These are phyloP conservation scores for Aphelenchoides besseyi DNA, from an alignment of 1,140 invertebrate genomes.

Conservation along the genomic window DNA sequence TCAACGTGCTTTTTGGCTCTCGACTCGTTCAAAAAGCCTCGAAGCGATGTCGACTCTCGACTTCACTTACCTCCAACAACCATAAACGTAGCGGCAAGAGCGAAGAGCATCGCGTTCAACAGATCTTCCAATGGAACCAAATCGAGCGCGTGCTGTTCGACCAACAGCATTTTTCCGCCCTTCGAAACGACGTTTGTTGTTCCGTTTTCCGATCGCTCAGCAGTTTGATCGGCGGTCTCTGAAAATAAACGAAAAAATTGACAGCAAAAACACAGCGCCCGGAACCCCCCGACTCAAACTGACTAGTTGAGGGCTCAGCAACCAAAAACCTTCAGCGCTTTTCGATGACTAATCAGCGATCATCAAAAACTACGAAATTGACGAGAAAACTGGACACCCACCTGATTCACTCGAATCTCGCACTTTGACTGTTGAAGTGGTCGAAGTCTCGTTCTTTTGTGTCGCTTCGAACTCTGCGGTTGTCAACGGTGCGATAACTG, in stretches of 20 bases:
- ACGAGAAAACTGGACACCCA: too few relatives aligned
- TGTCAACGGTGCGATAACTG: background rate
- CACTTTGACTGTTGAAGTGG: background rate
- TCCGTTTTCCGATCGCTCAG: background rate
- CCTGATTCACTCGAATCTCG: too few relatives aligned
- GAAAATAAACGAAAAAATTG: too few relatives aligned
- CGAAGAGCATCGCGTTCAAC: constrained; percentile 26
- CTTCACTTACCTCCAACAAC: constrained; percentile 38
- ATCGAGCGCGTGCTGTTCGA: constrained; percentile 30
- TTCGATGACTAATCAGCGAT: too few relatives aligned
- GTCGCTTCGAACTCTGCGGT: background rate
- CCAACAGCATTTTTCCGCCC: constrained; percentile 25
- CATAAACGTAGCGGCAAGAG: constrained; percentile 42
- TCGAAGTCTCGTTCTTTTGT: background rate
- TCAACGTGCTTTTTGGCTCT: too few relatives aligned
- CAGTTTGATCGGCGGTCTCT: background rate
- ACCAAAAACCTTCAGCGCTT: too few relatives aligned
- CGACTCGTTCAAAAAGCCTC: too few relatives aligned
- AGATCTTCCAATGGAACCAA: constrained; percentile 23
- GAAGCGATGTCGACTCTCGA: background rate
- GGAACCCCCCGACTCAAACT: too few relatives aligned
- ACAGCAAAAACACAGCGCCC: too few relatives aligned
- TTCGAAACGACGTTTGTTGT: background rate
- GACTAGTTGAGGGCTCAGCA: too few relatives aligned
- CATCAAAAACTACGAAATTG: too few relatives aligned